These are phyloP conservation scores for Esperia sulphurella DNA, from an alignment of 2,888 invertebrate genomes.

Conservation along the genomic window DNA sequence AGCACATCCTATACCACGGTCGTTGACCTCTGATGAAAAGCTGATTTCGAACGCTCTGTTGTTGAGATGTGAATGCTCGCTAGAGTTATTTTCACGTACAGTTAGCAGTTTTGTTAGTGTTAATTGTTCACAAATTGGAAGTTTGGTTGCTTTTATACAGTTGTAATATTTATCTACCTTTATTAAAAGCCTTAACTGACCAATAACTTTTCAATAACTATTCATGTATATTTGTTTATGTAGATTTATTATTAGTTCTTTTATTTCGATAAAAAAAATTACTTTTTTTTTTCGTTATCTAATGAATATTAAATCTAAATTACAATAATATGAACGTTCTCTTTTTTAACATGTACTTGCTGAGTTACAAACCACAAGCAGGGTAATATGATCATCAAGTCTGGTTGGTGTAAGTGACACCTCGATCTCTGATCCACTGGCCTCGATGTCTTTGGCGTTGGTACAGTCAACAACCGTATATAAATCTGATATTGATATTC, in stretches of 20 bases:
- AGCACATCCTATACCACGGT: conserved; percentile 68
- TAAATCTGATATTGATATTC: not conserved
- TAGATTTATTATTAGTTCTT: too few species aligned
- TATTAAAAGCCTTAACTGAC: too few species aligned
- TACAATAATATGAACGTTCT: not conserved
- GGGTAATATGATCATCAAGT: conserved; percentile 30
- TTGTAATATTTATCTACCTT: too few species aligned
- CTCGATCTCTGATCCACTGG: conserved; percentile 27
- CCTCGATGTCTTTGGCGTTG: conserved; percentile 20
- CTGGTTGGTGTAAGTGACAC: conserved; percentile 44
- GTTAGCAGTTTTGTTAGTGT: not conserved
- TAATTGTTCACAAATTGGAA: not conserved
- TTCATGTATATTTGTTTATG: too few species aligned
- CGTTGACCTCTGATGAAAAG: conserved; percentile 63
- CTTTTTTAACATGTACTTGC: too few species aligned
- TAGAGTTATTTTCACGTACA: conserved; percentile 7
- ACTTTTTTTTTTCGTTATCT: not conserved
- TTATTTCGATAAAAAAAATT: too few species aligned
- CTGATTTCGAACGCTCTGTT: conserved; percentile 47
- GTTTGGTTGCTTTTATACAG: not conserved
- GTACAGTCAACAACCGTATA: not conserved
- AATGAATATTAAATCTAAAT: not conserved
- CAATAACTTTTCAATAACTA: too few species aligned
- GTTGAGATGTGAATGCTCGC: conserved; percentile 48
- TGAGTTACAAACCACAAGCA: conserved; percentile 29